Percentiles rank a stretch among this genome's conserved stretches.
Conservation (phyloP, 2,797 vertebrate species). For the Sebastes hubbsi region DNA sequence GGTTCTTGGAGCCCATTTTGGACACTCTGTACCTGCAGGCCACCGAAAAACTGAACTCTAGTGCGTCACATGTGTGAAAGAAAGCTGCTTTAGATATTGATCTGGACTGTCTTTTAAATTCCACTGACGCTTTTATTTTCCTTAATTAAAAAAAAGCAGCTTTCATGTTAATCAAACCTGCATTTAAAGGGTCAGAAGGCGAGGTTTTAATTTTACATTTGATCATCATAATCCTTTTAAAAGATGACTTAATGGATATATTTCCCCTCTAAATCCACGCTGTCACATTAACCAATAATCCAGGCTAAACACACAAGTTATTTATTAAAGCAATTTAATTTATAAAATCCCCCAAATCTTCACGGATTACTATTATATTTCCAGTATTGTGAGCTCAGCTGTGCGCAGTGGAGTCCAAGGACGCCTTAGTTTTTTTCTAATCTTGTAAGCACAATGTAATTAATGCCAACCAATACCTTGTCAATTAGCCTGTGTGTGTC, state of each 20-base stretch:
- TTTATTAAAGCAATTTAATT: not conserved
- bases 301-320: not conserved
- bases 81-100: not conserved
- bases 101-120: not conserved
- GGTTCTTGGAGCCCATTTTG: not conserved
- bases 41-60: not conserved
- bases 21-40: not conserved
- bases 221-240: not conserved
- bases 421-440: constrained; percentile 52
- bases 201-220: not conserved
- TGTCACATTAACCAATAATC: not conserved
- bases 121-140: not conserved
- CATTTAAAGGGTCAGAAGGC: not conserved
- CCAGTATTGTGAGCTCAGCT: constrained; percentile 58
- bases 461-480: constrained; percentile 81
- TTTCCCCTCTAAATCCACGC: not conserved
- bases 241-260: not conserved
- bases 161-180: not conserved
- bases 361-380: not conserved
- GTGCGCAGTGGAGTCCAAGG: constrained; percentile 48
- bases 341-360: not conserved
- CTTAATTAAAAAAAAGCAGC: not conserved
- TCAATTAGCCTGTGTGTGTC: constrained; percentile 76
- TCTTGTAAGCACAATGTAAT: constrained; percentile 80
- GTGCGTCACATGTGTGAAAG: not conserved